Base-by-base conservation (phyloP, 2,113 vertebrate genomes). In the Dinomys branickii region DNA sequence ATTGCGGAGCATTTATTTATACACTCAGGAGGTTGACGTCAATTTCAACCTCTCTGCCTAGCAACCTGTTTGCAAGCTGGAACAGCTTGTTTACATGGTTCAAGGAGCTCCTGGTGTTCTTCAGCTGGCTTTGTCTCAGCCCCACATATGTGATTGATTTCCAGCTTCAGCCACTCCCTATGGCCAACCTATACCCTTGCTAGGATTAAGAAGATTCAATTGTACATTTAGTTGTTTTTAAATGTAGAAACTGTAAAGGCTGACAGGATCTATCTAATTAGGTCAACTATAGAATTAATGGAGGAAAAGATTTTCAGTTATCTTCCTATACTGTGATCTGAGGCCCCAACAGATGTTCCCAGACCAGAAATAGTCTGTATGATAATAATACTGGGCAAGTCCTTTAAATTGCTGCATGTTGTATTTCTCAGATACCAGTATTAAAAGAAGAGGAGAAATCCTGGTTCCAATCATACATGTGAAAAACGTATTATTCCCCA, bases 401-500 rank as follows among this genome's bases (percentile, higher is more conserved):
- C 89, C 73, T 88, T 41, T 0, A 54, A 1, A 41, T 61, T 80
- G 11, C 17, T 17, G 50, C 86, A 80, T 61, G n/a, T 86, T 67
- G 1, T 61, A 47, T 87, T 96, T 90, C 61, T 88, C 77, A 69
- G 81, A 92, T 58, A 92, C 22, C 41, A 81, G 20, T 77, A 33
- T 88, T 90, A 71, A 90, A 63, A 86, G 47, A 86, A 92, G 81
- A 50, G 10, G 10, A 88, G 47, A 5, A 91, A 78, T 90, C 50
- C 41, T 26, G 71, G 35, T 65, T 9, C 28, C 77, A 93, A 82
- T 54, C 19, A 78, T 77, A 35, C 65, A 50, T 59, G 58, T 44
- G 58, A 86, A 52, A 94, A 95, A 71, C 33, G 47, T 8, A n/a
- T 47, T 44, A 30, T 33, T 96, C 69, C 85, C n/a, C 47, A 28